Evolutionary conservation across 2,797 vertebrate species (phyloP).

Genomic region (Alectoris magna): DNA sequence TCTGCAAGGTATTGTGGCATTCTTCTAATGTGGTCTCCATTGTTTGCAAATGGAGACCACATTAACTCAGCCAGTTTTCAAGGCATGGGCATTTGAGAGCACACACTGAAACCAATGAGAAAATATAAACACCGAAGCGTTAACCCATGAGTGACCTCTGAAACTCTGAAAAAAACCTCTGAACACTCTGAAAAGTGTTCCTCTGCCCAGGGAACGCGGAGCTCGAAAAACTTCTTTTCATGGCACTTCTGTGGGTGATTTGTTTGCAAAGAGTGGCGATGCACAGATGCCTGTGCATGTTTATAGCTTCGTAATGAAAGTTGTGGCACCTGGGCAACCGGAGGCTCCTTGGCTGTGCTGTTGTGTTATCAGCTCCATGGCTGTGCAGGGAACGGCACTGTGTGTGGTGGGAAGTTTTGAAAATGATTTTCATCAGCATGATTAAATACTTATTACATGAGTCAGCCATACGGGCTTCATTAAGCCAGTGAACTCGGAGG

Average conservation of each 20-base stretch:
- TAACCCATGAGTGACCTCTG: conserved; percentile 39
- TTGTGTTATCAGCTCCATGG: background rate
- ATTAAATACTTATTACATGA: conserved; percentile 83
- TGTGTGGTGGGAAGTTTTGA: conserved; percentile 74
- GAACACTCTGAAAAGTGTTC: no score
- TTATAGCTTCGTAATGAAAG: background rate
- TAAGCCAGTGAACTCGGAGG: conserved; percentile 74
- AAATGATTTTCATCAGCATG: conserved; percentile 78
- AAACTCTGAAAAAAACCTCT: background rate
- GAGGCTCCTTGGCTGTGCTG: background rate
- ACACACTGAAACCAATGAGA: background rate
- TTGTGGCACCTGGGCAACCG: background rate
- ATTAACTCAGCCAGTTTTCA: background rate
- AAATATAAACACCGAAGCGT: conserved; percentile 14
- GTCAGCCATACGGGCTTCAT: conserved; percentile 80
- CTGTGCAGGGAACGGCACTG: background rate
- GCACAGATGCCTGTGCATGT: fast-evolving
- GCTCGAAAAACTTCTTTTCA: background rate
- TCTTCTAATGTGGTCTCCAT: background rate
- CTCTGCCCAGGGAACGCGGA: background rate
- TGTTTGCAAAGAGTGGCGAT: background rate
- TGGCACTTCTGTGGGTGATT: background rate
- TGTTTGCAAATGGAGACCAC: background rate
- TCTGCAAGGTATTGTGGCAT: background rate
- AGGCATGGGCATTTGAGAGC: background rate